phyloP scores from a whole-genome alignment of 2,888 invertebrate species.

The Tachystola acroxantha region DNA sequence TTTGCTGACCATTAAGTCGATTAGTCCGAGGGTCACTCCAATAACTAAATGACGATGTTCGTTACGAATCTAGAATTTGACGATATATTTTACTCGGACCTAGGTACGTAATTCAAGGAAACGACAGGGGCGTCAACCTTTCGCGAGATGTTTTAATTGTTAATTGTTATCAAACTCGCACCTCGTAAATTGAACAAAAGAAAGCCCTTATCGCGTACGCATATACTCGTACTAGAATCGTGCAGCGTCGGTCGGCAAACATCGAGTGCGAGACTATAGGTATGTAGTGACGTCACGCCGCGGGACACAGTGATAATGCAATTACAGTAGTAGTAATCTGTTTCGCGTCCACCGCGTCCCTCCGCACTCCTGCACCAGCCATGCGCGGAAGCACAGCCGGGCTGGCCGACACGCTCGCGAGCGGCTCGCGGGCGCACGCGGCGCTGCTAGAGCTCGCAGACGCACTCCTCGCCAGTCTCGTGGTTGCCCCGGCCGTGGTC shows the following conservation, averaged over 20 bases:
- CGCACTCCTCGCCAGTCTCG: slow-evolving; percentile 82
- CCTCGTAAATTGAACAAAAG: not conserved
- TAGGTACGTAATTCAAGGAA: no score
- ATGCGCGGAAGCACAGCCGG: slow-evolving; percentile 85
- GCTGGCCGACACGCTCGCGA: slow-evolving; percentile 79
- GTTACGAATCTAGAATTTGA: not conserved
- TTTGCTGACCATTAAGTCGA: slow-evolving; percentile 21
- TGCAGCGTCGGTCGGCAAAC: slow-evolving; percentile 16
- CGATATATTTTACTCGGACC: not conserved
- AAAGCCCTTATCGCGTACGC: not conserved
- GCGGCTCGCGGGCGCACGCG: slow-evolving; percentile 66
- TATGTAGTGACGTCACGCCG: slow-evolving; percentile 31
- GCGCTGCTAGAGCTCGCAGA: slow-evolving; percentile 83
- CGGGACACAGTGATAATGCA: slow-evolving; percentile 68
- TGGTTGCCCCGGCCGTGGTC: slow-evolving; percentile 89
- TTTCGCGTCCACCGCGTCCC: slow-evolving; percentile 30
- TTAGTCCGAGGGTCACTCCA: slow-evolving; percentile 21
- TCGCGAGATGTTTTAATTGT: no score
- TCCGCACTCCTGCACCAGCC: slow-evolving; percentile 50
- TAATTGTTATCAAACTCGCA: no score
- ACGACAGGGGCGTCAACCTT: no score
- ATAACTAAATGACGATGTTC: not conserved
- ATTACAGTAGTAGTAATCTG: slow-evolving; percentile 55
- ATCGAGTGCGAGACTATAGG: slow-evolving; percentile 14
- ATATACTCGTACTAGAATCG: not conserved